Evolutionary conservation across 2,797 vertebrate species (phyloP).

Genomic region (Craterocephalus amniculus): DNA sequence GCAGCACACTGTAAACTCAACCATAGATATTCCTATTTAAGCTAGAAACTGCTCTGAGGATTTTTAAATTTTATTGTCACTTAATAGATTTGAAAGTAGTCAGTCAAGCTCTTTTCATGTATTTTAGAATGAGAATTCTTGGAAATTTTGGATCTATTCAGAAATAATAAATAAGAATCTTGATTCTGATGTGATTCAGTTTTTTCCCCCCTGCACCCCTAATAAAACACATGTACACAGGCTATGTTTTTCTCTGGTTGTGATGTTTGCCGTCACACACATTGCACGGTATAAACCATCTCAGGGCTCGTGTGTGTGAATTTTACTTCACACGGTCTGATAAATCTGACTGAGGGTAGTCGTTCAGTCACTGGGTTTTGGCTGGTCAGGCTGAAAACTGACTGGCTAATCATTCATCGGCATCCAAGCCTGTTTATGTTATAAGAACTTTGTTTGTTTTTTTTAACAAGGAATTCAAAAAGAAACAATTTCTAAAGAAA

Average conservation of each 20-base stretch:
- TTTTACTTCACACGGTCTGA: background rate
- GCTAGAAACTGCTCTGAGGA: too few species aligned
- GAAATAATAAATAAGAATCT: too few species aligned
- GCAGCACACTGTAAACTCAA: too few species aligned
- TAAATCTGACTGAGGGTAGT: background rate
- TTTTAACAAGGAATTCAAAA: background rate
- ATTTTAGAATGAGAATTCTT: too few species aligned
- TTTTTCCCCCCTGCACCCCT: too few species aligned
- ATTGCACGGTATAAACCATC: background rate
- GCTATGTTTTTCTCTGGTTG: background rate
- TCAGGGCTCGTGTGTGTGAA: background rate
- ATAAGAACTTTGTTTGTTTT: background rate
- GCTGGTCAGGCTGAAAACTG: background rate
- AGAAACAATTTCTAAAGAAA: background rate
- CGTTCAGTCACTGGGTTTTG: background rate
- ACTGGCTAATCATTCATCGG: background rate
- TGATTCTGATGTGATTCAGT: too few species aligned
- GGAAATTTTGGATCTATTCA: too few species aligned
- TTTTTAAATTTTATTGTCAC: too few species aligned
- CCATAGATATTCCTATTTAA: too few species aligned
- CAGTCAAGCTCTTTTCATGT: too few species aligned
- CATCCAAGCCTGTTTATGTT: background rate
- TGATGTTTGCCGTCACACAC: background rate
- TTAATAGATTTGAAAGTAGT: too few species aligned
- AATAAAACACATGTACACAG: too few species aligned